Base-by-base conservation (phyloP, 2,797 vertebrate species). In the Ptychobarbus kaznakovi region DNA sequence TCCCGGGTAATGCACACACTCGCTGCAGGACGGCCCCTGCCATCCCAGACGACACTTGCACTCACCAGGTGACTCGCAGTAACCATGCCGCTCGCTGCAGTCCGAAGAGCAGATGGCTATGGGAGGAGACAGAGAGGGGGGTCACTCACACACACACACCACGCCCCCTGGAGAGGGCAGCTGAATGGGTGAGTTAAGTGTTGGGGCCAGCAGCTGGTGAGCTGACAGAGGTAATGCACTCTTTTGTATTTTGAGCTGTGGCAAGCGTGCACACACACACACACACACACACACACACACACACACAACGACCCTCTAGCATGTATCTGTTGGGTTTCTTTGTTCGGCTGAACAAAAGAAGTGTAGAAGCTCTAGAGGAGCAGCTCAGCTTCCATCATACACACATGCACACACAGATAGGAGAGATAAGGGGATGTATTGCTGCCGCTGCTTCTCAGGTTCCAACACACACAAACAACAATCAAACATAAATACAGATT, bases 41-140 rank as follows among this genome's bases (percentile, higher is more conserved):
- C 98, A 99, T 65, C 98, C 98, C 8, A 96, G 91, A 90, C 97
- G 97, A 93, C 98, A 99, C 93, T 98, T 99, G 86, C 95, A 96
- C 82, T 96, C 95, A 0, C 91, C 93, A 0, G 95, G 95, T 73
- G 88, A 86, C 90, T 95, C 94, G 10, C 95, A 96, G 90, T 93
- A 95, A 83, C 95, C 95, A 0, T 96, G 95, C 49, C 93, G 89
- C 1, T 89, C 87, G 70, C 93, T 95, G 91, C 95, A 96, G 87
- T 94, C 94, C 0, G 91, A 88, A 28, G 93, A 92, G 79, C 95
- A 96, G 3, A 92, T 86, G 1, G 91, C 95, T 96, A 90, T 74
- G 78, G 84, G 78, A 80, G 89, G 89, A 85, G 89, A 90, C 90
- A 83, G 25, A 74, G 35, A 70, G 79, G 80, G 89, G 91, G 91